These are phyloP conservation scores for Dolomedes plantarius DNA, from an alignment of 2,888 invertebrate species.

Conservation along the genomic window DNA sequence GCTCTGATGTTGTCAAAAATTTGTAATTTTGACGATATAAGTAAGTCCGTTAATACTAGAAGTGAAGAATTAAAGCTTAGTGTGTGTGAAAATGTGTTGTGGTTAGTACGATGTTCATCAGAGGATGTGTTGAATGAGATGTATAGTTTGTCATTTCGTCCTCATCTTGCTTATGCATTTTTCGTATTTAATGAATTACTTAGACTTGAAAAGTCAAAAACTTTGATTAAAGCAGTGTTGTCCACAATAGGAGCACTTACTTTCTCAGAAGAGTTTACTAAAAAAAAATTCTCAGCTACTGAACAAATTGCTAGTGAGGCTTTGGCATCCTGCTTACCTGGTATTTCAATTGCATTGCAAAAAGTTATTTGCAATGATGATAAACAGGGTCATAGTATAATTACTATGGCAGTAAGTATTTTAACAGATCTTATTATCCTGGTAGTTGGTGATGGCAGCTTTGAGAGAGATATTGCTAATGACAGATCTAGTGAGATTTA, in stretches of 20 bases:
- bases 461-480: background rate
- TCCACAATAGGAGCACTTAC: constrained; percentile 26
- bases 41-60: background rate
- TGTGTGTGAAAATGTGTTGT: constrained; percentile 3
- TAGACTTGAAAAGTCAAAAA: constrained; percentile 40
- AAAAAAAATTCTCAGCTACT: background rate
- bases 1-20: background rate
- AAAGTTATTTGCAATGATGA: constrained; percentile 43
- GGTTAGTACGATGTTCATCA: constrained; percentile 7
- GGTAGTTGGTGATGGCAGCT: constrained; percentile 25
- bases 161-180: constrained; percentile 34
- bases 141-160: constrained; percentile 27
- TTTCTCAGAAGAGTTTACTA: background rate
- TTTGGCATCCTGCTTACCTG: constrained; percentile 34
- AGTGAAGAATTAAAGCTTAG: constrained; percentile 52
- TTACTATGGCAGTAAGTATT: constrained; percentile 27
- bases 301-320: constrained; percentile 25
- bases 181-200: constrained; percentile 10
- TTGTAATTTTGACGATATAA: background rate
- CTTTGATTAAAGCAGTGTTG: constrained; percentile 24
- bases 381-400: constrained; percentile 50
- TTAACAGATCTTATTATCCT: constrained; percentile 31
- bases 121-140: constrained; percentile 33
- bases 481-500: background rate
- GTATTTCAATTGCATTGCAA: constrained; percentile 23